Evolutionary conservation across 2,797 vertebrate species (phyloP), one percentile per base, ranked within the genome.

Genomic region (Triplophysa bombifrons): DNA sequence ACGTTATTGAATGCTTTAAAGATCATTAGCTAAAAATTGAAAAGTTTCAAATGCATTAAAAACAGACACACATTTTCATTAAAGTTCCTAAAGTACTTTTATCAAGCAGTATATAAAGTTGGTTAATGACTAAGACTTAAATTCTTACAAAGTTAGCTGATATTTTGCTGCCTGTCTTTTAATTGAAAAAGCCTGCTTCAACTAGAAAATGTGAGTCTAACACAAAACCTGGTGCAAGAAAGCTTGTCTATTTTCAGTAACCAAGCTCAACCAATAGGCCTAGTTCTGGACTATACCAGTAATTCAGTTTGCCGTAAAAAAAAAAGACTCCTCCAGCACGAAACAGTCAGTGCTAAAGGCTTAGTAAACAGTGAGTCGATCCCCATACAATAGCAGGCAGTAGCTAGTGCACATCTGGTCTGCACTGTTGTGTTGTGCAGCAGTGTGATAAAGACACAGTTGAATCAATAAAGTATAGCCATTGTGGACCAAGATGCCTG

Each of bases 401-500:
- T 66, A 70, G 82, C 73, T 56, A 71, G 76, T 67, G 34, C 25
- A 69, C 38, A 66, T 72, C 73, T 79, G 41, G 64, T 61, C 73
- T 38, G 55, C 34, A 8, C 46, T 58, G 63, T 74, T 27, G 41
- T 80, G 61, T 46, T 58, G 51, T 74, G 76, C 34, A 38, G 53
- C 78, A 66, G 44, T 44, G 17, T 61, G 61, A 55, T 82, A 68
- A 81, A 66, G 72, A 61, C 38, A 67, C 27, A 69, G 58, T 27
- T 53, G 58, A 81, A 61, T 76, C 58, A 30, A 41, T 73, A 48
- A 67, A 82, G 82, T 82, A 69, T 69, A 76, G 76, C 78, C 82
- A 84, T 78, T 81, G 76, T 81, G 79, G 74, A 82, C 85, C 78
- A 83, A 83, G 83, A 86, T 79, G 83, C 84, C 75, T 85, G 64